phyloP scores from a whole-genome alignment of 2,797 vertebrate genomes.

The Pseudochirops corinnae region DNA sequence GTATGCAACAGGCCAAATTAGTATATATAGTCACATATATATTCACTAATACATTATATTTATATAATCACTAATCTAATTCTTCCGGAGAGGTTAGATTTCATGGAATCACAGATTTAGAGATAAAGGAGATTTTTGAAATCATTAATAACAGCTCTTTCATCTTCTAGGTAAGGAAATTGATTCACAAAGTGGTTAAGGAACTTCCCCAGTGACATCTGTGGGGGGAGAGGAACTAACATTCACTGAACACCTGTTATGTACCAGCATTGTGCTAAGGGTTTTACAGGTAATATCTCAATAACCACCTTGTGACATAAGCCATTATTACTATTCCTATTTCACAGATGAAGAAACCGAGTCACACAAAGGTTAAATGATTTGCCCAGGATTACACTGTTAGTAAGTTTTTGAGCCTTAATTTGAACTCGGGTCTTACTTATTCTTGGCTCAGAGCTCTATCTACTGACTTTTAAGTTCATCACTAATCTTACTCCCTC shows the following conservation, averaged over 20 bases:
- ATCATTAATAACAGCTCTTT: neutral
- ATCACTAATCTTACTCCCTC: neutral
- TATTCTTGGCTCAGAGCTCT: neutral
- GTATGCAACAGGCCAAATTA: neutral
- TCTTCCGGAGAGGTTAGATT: neutral
- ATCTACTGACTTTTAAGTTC: neutral
- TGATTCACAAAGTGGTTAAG: neutral
- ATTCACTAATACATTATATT: no score
- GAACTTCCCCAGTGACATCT: neutral
- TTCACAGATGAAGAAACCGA: neutral
- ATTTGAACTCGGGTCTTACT: neutral
- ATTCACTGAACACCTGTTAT: neutral
- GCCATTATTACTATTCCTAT: neutral
- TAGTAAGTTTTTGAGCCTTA: neutral
- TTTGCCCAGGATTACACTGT: neutral
- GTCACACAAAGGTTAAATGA: neutral
- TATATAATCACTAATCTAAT: no score
- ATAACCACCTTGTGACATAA: neutral
- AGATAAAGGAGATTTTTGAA: neutral
- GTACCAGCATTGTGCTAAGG: neutral
- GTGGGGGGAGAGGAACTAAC: rapidly evolving
- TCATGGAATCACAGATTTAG: neutral
- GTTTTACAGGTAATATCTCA: neutral
- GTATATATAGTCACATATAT: no score
- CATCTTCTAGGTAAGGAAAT: neutral